Percentiles rank a stretch among this genome's conserved stretches.
phyloP scores from a whole-genome alignment of 2,113 vertebrate species.

The Rana temporaria region DNA sequence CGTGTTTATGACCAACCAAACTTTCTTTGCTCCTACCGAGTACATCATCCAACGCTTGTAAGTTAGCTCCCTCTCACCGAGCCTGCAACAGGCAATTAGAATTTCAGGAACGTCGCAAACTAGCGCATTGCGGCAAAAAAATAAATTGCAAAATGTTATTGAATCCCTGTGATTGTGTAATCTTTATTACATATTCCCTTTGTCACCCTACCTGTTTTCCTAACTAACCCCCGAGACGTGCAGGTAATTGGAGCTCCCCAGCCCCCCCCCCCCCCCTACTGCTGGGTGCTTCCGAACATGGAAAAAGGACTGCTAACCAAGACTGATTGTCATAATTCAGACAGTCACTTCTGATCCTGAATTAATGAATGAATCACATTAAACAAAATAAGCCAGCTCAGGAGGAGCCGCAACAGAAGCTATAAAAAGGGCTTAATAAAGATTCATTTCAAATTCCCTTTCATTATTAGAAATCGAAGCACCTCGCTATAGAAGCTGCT shows the following conservation, averaged over 20 bases:
- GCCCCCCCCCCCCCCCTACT: background rate
- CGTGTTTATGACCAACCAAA: too few relatives aligned
- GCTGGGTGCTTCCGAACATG: slow-evolving; percentile 16
- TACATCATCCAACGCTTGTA: too few relatives aligned
- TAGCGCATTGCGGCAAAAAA: too few relatives aligned
- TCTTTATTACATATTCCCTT: slow-evolving; percentile 38
- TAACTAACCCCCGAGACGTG: slow-evolving; percentile 25
- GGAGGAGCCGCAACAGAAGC: background rate
- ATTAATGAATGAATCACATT: slow-evolving; percentile 29
- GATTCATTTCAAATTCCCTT: slow-evolving; percentile 22
- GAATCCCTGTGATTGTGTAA: slow-evolving; percentile 24
- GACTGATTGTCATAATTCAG: slow-evolving; percentile 22
- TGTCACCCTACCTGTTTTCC: slow-evolving; percentile 37
- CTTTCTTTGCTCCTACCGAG: too few relatives aligned
- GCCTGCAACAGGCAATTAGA: slow-evolving; percentile 46
- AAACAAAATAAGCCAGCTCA: background rate
- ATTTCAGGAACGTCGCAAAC: slow-evolving; percentile 13
- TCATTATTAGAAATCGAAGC: slow-evolving; percentile 1
- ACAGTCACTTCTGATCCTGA: slow-evolving; percentile 9
- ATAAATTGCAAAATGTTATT: background rate
- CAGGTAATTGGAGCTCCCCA: slow-evolving; percentile 11
- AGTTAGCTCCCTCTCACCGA: background rate
- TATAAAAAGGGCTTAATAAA: background rate
- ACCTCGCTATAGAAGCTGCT: background rate
- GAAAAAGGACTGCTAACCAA: background rate